These are phyloP conservation scores for Lepilemur septentrionalis DNA, from an alignment of 2,797 vertebrate genomes.

Conservation along the genomic window DNA sequence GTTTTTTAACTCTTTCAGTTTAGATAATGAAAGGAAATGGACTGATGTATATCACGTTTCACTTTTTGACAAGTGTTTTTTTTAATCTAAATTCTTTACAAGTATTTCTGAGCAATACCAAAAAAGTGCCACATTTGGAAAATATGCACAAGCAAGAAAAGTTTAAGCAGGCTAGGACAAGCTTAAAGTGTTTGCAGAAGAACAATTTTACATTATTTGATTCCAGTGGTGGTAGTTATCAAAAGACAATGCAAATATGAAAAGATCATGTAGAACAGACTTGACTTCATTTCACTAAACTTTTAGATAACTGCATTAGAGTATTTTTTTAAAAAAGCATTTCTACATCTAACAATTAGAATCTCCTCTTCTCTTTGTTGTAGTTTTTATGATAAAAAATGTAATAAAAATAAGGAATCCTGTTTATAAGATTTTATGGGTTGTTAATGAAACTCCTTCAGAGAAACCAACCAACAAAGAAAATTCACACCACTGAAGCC, in stretches of 20 bases:
- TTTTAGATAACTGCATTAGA: background rate
- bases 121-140: constrained; percentile 1
- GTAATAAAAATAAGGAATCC: constrained; percentile 6
- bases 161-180: background rate
- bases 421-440: constrained; percentile 28
- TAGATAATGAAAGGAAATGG: background rate
- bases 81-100: constrained; percentile 24
- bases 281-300: background rate
- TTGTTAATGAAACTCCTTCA: constrained; percentile 54
- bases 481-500: background rate
- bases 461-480: background rate
- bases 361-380: constrained; percentile 26
- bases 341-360: background rate
- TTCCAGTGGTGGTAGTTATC: background rate
- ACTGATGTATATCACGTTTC: background rate
- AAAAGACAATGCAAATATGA: background rate
- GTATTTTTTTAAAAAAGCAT: background rate
- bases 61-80: background rate
- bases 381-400: constrained; percentile 67
- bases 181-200: background rate
- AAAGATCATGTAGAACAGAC: background rate
- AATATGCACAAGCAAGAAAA: background rate
- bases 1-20: background rate
- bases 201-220: background rate
- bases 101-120: background rate